Conservation (phyloP, 1,140 invertebrate genomes). For the Belonocnema kinseyi region DNA sequence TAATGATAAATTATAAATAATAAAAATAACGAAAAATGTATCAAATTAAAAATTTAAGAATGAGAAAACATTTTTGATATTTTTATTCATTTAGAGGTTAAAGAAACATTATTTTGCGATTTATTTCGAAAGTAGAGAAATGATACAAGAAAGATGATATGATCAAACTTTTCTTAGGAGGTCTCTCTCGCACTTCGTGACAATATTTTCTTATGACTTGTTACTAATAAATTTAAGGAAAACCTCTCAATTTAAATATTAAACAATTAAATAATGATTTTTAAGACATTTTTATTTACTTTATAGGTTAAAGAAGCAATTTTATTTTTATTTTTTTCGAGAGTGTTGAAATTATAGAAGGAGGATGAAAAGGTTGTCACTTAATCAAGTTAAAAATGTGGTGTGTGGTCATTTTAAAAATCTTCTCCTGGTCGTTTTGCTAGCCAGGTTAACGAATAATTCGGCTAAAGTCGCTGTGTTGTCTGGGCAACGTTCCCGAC, state of each 20-base stretch:
- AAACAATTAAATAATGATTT: no score
- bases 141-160: neutral
- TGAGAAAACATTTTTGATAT: no score
- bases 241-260: no score
- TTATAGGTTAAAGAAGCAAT: neutral
- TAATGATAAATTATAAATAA: no score
- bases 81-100: no score
- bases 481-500: slow-evolving; percentile 53
- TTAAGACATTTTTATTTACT: no score
- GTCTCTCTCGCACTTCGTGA: no score
- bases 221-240: no score
- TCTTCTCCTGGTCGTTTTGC: slow-evolving; percentile 33
- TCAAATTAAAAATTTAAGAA: no score
- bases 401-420: neutral
- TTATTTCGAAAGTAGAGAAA: neutral
- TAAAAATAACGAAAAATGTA: no score
- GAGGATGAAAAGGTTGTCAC: neutral
- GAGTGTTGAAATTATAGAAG: neutral
- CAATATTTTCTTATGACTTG: no score
- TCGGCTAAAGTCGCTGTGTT: slow-evolving; percentile 52
- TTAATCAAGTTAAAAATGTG: slow-evolving; percentile 24
- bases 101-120: neutral
- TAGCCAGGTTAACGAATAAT: slow-evolving; percentile 52
- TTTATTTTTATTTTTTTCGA: neutral
- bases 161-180: no score